Evolutionary conservation across 92 coral and sea anemone genomes (phyloP), one percentile per base, ranked within the genome.

Genomic region (Phenganax stokvisi): DNA sequence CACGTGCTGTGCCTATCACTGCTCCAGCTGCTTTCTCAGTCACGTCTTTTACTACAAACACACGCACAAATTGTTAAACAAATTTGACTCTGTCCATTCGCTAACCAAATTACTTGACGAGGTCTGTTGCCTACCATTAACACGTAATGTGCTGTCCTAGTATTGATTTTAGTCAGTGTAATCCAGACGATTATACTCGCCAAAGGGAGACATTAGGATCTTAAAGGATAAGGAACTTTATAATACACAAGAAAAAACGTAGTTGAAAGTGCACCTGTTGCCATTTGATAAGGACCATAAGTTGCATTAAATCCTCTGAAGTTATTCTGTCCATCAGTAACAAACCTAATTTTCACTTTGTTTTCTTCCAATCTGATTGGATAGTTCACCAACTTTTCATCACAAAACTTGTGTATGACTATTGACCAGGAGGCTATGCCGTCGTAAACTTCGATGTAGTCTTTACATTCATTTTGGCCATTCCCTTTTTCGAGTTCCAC

Each of bases 1-100:
- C 97, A 66, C 98, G 91, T 16, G 98, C 90, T 6, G 98, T 87
- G 11, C 98, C 97, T 55, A 94, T 94, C 89, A 94, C 92, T 30
- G 91, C 92, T 13, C 94, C 98, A 3, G 98, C 91, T 54, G 91
- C 89, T 54, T 90, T 93, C 54, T 86, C 87, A 37, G 87, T 85
- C 44, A 84, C 57, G 7, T 84, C 84, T 16, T 63, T 82, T 52
- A 31, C 90, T 87, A 81, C 25, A 20, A 20, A 20, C 25, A 20
- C 25, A 20, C 25, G 25, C 25, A 20, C 25, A 20, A 20, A 20
- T 20, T 20, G 25, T 20, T 20, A 20, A 20, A 20, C 25, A 20
- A 20, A 20, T 20, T 20, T 20, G 25, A 20, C 25, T 20, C 25
- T 20, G 25, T 20, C 25, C 25, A 20, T 20, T 20, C 25, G 25